These are phyloP conservation scores for Ceratoteleas bidentatus DNA, from an alignment of 1,140 invertebrate genomes.

Conservation along the genomic window DNA sequence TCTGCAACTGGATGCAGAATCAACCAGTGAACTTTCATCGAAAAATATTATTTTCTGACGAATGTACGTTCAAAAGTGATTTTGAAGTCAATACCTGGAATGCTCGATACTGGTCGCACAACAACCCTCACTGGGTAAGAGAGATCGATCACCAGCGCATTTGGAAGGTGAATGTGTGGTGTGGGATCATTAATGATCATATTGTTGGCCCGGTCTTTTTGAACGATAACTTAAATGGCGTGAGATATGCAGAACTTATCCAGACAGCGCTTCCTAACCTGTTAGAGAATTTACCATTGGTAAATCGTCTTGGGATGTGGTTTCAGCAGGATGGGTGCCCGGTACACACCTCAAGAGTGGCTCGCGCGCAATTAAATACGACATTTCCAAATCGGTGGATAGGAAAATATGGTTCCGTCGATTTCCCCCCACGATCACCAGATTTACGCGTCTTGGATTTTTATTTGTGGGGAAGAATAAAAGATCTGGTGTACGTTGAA, in stretches of 20 bases:
- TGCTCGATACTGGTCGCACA: slow-evolving; percentile 44
- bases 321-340: slow-evolving; percentile 66
- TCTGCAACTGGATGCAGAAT: slow-evolving; percentile 26
- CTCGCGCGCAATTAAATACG: slow-evolving; percentile 10
- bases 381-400: slow-evolving; percentile 36
- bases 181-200: slow-evolving; percentile 51
- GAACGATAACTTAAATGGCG: slow-evolving; percentile 52
- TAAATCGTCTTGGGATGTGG: slow-evolving; percentile 53
- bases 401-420: slow-evolving; percentile 31
- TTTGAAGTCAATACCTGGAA: slow-evolving; percentile 51
- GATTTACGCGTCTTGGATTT: no score
- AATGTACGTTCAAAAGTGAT: slow-evolving; percentile 49
- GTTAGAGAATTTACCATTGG: slow-evolving; percentile 64
- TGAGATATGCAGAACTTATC: slow-evolving; percentile 47
- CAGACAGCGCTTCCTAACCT: slow-evolving; percentile 56
- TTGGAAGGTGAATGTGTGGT: slow-evolving; percentile 65
- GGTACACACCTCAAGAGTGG: slow-evolving; percentile 31
- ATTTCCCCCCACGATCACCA: slow-evolving; percentile 6
- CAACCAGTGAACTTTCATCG: slow-evolving; percentile 11
- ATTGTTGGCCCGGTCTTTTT: slow-evolving; percentile 60
- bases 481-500: neutral
- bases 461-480: no score
- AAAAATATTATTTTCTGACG: slow-evolving; percentile 39
- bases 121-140: slow-evolving; percentile 14
- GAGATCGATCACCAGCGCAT: slow-evolving; percentile 31